Base-by-base conservation (phyloP, 2,797 vertebrate genomes). In the Hylomyscus alleni region DNA sequence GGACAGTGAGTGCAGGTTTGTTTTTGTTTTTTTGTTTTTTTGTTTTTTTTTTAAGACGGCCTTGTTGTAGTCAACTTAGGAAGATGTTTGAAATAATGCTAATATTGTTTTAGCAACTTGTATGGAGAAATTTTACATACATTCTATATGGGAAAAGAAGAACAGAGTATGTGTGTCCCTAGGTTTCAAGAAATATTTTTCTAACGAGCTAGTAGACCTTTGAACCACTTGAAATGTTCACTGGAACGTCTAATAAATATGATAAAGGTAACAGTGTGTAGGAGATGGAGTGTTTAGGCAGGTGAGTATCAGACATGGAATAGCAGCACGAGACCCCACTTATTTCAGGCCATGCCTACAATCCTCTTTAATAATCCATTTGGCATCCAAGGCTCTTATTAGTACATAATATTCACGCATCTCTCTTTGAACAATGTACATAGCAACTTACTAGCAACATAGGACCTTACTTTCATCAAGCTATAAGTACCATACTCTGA, bases 101-200 rank as follows among this genome's bases (percentile, higher is more conserved):
- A 62, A n/a, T 77, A 44, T 29, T n/a, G 40, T 62, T 50, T 85
- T 90, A 50, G 58, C 47, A 81, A 77, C 14, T 44, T 56, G 50
- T 58, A 72, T 89, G 40, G 58, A 80, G 29, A 93, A 37, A n/a
- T 19, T 20, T 65, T 47, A 86, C 65, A 40, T 12, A 50, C 1
- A 26, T 80, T 90, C 94, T 78, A 56, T 29, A 58, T 69, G 47
- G 14, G 31, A 92, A 80, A 90, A 84, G 56, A 62, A 40, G 90
- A 69, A 22, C 37, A 56, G 83, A 50, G 11, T 8, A 26, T 7
- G 1, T 15, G 9, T 1, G 9, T 4, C 75, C 65, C 83, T 54
- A 65, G 56, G 56, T 93, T 67, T 85, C 62, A 93, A 47, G 26
- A 54, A 60, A 34, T 11, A 19, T 84, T 44, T 80, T 58, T 95